Evolutionary conservation across 2,888 invertebrate species (phyloP).

Genomic region (Dysmachus trigonus): DNA sequence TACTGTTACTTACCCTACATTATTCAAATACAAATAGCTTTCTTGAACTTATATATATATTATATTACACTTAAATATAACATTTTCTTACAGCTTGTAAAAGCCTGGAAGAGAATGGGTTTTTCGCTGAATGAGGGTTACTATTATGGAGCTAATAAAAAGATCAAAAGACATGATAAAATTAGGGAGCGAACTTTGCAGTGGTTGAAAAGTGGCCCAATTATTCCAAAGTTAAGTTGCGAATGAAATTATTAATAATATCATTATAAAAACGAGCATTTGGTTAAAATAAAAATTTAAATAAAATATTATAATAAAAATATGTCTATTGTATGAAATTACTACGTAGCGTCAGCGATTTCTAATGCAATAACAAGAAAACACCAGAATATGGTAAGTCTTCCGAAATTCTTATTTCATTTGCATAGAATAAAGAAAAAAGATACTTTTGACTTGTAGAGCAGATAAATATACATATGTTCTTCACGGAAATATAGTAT

Average conservation of each 20-base stretch:
- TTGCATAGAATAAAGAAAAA: constrained; percentile 56
- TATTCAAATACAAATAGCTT: too few relatives aligned
- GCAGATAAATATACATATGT: too few relatives aligned
- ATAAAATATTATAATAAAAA: too few relatives aligned
- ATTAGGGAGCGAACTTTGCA: neutral
- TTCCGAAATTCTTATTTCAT: neutral
- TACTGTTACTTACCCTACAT: too few relatives aligned
- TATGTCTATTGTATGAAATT: too few relatives aligned
- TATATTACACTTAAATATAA: neutral
- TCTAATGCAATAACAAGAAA: neutral
- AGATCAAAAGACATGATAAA: neutral
- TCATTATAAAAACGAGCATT: too few relatives aligned
- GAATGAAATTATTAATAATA: neutral
- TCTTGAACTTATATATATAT: too few relatives aligned
- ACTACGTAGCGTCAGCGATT: neutral
- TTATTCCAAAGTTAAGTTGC: neutral
- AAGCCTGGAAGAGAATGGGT: neutral
- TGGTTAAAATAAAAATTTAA: too few relatives aligned
- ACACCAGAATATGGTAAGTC: neutral
- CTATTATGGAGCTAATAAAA: neutral
- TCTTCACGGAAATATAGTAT: too few relatives aligned
- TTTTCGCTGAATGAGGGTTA: neutral
- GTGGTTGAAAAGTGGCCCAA: neutral
- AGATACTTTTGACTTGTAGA: too few relatives aligned
- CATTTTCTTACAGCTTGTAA: neutral